phyloP scores from a whole-genome alignment of 2,113 vertebrate genomes.

The Lipophrys pholis region DNA sequence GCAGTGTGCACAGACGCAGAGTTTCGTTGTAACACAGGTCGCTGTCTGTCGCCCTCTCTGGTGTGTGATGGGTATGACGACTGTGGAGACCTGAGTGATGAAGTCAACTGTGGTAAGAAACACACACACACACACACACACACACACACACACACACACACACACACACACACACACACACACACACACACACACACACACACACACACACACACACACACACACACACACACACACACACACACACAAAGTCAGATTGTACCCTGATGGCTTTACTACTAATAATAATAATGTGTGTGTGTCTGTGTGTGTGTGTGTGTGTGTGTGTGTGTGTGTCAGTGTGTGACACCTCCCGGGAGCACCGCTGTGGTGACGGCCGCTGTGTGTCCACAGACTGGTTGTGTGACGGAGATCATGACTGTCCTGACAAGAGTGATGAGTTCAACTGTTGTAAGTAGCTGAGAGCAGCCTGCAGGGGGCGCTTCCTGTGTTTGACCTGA shows the following conservation, averaged over 20 bases:
- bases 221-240: too few species aligned
- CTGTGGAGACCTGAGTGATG: slow-evolving; percentile 96
- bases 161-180: too few species aligned
- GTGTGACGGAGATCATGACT: slow-evolving; percentile 97
- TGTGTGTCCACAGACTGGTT: slow-evolving; percentile 91
- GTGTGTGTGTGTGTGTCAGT: slow-evolving; percentile 72
- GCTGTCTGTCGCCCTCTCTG: slow-evolving; percentile 87
- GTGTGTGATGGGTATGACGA: slow-evolving; percentile 96
- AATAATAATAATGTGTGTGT: too few species aligned
- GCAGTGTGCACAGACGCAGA: slow-evolving; percentile 86
- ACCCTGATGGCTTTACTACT: background rate
- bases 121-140: background rate
- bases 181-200: slow-evolving; percentile 4
- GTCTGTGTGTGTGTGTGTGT: slow-evolving; percentile 19
- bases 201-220: slow-evolving; percentile 1
- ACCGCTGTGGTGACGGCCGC: slow-evolving; percentile 91
- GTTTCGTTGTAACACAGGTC: slow-evolving; percentile 90
- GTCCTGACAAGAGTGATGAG: slow-evolving; percentile 94
- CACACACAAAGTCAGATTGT: too few species aligned
- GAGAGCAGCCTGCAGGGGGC: too few species aligned
- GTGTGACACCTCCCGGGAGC: slow-evolving; percentile 83
- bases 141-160: too few species aligned
- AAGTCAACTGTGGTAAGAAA: slow-evolving; percentile 91
- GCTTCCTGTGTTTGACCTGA: too few species aligned
- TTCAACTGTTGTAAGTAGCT: slow-evolving; percentile 93